Conservation (phyloP, 2,888 invertebrate genomes). For the Andrena camellia region DNA sequence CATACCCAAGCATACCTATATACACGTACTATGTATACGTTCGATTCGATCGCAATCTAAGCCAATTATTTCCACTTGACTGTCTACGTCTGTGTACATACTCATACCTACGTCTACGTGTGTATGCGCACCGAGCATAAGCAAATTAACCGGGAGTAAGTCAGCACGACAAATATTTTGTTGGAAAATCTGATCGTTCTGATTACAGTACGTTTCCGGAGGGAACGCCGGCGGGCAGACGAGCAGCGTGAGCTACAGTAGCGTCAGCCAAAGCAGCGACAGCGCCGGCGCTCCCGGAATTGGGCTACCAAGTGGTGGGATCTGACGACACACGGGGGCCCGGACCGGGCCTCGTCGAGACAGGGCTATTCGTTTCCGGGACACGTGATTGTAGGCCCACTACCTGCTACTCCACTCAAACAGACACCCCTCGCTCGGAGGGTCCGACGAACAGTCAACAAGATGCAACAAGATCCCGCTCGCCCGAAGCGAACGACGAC, state of each 20-base stretch:
- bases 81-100: too few species aligned
- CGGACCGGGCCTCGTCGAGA: conserved; percentile 81
- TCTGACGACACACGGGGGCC: conserved; percentile 83
- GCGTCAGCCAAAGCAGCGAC: conserved; percentile 82
- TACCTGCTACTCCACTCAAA: not conserved
- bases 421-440: not conserved
- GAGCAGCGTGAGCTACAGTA: conserved; percentile 83
- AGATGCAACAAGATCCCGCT: not conserved
- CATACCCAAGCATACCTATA: too few species aligned
- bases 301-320: conserved; percentile 74
- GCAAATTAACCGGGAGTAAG: not conserved
- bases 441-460: not conserved
- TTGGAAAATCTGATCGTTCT: conserved; percentile 47
- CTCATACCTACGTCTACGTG: conserved; percentile 8
- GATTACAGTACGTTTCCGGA: conserved; percentile 81
- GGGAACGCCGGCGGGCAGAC: conserved; percentile 79
- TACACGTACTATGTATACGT: too few species aligned
- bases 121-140: conserved; percentile 15
- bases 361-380: conserved; percentile 81
- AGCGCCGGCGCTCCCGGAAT: conserved; percentile 77
- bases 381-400: conserved; percentile 80
- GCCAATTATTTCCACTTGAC: too few species aligned
- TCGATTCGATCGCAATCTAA: conserved; percentile 15
- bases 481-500: conserved; percentile 12
- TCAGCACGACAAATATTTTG: conserved; percentile 7